Evolutionary conservation across 1,140 invertebrate genomes (phyloP).

Genomic region (Dysdera silvatica): DNA sequence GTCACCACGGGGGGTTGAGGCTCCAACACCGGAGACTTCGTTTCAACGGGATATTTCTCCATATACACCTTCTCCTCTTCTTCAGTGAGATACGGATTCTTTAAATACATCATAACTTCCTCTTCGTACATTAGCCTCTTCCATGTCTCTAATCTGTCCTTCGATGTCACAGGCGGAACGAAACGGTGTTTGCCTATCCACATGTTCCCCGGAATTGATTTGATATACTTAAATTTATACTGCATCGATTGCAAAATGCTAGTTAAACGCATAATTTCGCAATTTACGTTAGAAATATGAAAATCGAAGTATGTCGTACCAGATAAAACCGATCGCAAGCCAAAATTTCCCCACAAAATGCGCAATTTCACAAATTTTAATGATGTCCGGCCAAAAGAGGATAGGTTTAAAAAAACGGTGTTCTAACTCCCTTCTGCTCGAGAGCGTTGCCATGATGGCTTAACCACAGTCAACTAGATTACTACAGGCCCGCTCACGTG

Average conservation of each 20-base stretch:
- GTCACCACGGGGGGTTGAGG: too few relatives aligned
- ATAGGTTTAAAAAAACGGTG: too few relatives aligned
- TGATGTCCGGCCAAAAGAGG: too few relatives aligned
- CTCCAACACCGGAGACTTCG: too few relatives aligned
- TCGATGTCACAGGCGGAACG: slow-evolving; percentile 11
- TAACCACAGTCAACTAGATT: too few relatives aligned
- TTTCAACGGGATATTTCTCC: slow-evolving; percentile 5
- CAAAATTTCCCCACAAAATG: too few relatives aligned
- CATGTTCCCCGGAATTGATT: slow-evolving; percentile 18
- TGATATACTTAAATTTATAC: slow-evolving; percentile 18
- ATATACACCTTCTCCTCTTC: slow-evolving; percentile 19
- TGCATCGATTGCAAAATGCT: background rate
- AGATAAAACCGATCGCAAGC: too few relatives aligned
- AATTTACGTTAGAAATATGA: background rate
- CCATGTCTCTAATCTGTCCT: slow-evolving; percentile 13
- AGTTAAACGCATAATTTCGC: slow-evolving; percentile 5
- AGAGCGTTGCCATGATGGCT: too few relatives aligned
- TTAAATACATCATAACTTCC: slow-evolving; percentile 26
- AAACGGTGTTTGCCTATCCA: slow-evolving; percentile 26
- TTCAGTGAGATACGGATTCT: slow-evolving; percentile 20
- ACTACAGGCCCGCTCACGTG: too few relatives aligned
- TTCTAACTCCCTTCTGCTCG: too few relatives aligned
- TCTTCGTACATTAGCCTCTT: slow-evolving; percentile 22
- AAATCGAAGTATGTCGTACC: background rate
- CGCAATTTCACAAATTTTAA: too few relatives aligned